Conservation (phyloP, 2,888 invertebrate species). For the Scotopteryx bipunctaria region DNA sequence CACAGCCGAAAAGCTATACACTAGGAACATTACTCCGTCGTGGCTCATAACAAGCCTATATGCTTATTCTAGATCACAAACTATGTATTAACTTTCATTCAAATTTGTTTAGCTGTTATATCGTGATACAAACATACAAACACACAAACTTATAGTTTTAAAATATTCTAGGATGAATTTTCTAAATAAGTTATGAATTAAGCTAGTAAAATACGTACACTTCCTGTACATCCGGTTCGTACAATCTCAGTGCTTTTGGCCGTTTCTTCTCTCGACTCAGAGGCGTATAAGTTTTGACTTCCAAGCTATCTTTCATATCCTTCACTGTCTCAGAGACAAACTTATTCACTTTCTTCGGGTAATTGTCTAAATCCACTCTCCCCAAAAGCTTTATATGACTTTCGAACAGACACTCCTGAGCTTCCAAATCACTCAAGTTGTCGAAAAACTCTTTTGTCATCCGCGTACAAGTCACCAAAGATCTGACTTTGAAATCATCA, state of each 20-base stretch:
- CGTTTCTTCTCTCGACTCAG: constrained; percentile 85
- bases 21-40: no score
- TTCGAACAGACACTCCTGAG: constrained; percentile 76
- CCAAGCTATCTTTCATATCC: constrained; percentile 76
- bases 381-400: constrained; percentile 82
- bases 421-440: constrained; percentile 71
- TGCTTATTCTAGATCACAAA: no score
- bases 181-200: no score
- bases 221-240: constrained; percentile 93
- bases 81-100: no score
- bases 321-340: constrained; percentile 68
- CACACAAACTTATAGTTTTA: no score
- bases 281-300: constrained; percentile 82
- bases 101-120: no score
- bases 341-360: constrained; percentile 83
- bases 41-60: no score
- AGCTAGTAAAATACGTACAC: constrained; percentile 88
- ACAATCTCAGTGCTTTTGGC: constrained; percentile 91
- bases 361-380: constrained; percentile 82
- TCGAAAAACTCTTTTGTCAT: constrained; percentile 84
- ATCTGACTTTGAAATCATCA: constrained; percentile 86
- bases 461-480: constrained; percentile 79
- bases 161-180: no score
- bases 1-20: no score
- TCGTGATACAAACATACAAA: no score